Percentiles rank a stretch among this genome's conserved stretches.
These are phyloP conservation scores for Drosophila longiperda DNA, from an alignment of 2,888 invertebrate species.

Conservation along the genomic window DNA sequence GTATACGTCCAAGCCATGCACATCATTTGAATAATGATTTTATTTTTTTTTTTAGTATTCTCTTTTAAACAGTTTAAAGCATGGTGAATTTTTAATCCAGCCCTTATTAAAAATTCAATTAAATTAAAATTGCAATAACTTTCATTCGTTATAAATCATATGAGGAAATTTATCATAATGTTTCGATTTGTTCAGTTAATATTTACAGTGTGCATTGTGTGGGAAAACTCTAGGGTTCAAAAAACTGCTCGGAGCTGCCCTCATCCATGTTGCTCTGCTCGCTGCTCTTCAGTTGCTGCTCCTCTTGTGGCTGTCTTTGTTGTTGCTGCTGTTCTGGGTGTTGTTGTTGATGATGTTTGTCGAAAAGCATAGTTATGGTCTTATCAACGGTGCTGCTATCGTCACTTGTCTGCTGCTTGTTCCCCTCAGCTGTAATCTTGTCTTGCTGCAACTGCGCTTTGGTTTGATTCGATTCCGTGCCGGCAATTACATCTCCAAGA, in stretches of 20 bases:
- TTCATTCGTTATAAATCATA: slow-evolving; percentile 12
- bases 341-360: slow-evolving; percentile 52
- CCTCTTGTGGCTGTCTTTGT: slow-evolving; percentile 8
- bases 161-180: slow-evolving; percentile 29
- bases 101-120: slow-evolving; percentile 83
- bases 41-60: slow-evolving; percentile 16
- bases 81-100: slow-evolving; percentile 84
- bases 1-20: slow-evolving; percentile 4
- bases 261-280: slow-evolving; percentile 52
- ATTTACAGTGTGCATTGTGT: slow-evolving; percentile 54
- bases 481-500: slow-evolving; percentile 5
- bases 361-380: slow-evolving; percentile 71
- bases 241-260: slow-evolving; percentile 63
- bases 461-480: slow-evolving; percentile 56
- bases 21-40: slow-evolving; percentile 6
- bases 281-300: slow-evolving; percentile 41
- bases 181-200: slow-evolving; percentile 44
- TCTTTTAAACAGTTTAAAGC: slow-evolving; percentile 59
- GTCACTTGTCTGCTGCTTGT: slow-evolving; percentile 26
- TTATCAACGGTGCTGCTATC: slow-evolving; percentile 70
- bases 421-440: slow-evolving; percentile 26
- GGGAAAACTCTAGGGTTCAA: slow-evolving; percentile 43
- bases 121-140: slow-evolving; percentile 39
- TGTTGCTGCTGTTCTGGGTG: slow-evolving; percentile 24
- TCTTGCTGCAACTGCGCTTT: slow-evolving; percentile 41